Base-by-base conservation (phyloP, 2,113 vertebrate genomes). In the Dunckerocampus dactyliophorus region DNA sequence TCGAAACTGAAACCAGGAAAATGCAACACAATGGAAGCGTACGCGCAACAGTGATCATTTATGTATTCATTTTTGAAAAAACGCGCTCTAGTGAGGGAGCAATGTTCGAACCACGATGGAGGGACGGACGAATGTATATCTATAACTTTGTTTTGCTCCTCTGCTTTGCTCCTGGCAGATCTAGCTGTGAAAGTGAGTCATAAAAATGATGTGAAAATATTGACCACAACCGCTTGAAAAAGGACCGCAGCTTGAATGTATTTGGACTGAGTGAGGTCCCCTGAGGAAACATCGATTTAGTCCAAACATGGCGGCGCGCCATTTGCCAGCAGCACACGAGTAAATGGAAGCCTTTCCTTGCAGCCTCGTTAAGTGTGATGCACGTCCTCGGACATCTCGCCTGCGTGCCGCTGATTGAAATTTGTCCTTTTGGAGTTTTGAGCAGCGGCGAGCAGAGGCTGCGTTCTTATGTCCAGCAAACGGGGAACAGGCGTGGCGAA, bases 321-420 rank as follows among this genome's bases (percentile, higher is more conserved):
- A 80, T 86, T 87, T 85, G 83, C 81, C 85, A 85, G 63, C 77
- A 72, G 76, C 13, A 52, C 68, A 65, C 63, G 62, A 56, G 65
- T 74, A 79, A 87, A 83, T 85, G 82, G 85, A 77, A 75, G 71
- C 63, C 63, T 71, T 76, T 77, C 79, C 64, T 82, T 69, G 13
- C 39, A 76, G 82, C 80, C 85, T 88, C 76, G 80, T 87, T 89
- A 86, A 74, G 75, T 71, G 63, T 82, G 85, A 87, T 83, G 63
- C 86, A 86, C 67, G 60, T 74, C 77, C 79, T 56, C 60, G 21
- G 55, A 69, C 67, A 53, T 22, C 39, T 5, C 39, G 39, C 39
- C 47, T 64, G 75, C 77, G 17, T 72, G 15, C 45, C 15, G 71
- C 83, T 89, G 85, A 88, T 90, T 89, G 83, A 82, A 87, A 88